phyloP scores from a whole-genome alignment of 2,888 invertebrate species.

The Caradrina kadenii region DNA sequence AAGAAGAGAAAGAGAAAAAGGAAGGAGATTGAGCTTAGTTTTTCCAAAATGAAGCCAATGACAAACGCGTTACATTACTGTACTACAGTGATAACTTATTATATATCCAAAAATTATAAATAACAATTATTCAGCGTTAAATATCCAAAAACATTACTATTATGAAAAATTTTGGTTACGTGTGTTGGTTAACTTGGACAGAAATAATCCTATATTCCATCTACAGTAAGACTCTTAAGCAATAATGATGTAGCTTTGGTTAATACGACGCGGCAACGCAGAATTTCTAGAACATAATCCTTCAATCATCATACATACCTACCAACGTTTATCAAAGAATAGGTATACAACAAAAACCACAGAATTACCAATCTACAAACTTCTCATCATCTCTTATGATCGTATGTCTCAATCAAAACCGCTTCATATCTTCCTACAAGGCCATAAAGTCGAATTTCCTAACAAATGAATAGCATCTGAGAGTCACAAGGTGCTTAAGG shows the following conservation, averaged over 20 bases:
- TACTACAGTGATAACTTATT: no score
- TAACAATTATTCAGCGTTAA: no score
- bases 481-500: constrained; percentile 1
- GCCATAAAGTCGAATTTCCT: neutral
- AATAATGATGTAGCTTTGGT: neutral
- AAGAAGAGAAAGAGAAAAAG: no score
- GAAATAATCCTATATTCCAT: no score
- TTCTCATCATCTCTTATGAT: neutral
- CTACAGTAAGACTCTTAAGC: no score
- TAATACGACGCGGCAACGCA: neutral
- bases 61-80: no score
- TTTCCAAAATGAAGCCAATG: no score
- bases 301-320: neutral
- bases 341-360: neutral
- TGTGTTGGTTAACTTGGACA: no score
- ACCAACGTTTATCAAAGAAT: neutral
- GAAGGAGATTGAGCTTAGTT: no score
- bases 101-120: no score
- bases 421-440: neutral
- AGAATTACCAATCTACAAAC: neutral
- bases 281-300: neutral
- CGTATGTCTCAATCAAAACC: neutral
- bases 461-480: constrained; percentile 13
- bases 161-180: no score
- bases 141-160: no score